Evolutionary conservation across 2,113 vertebrate genomes (phyloP).

Genomic region (Mesocricetus auratus): DNA sequence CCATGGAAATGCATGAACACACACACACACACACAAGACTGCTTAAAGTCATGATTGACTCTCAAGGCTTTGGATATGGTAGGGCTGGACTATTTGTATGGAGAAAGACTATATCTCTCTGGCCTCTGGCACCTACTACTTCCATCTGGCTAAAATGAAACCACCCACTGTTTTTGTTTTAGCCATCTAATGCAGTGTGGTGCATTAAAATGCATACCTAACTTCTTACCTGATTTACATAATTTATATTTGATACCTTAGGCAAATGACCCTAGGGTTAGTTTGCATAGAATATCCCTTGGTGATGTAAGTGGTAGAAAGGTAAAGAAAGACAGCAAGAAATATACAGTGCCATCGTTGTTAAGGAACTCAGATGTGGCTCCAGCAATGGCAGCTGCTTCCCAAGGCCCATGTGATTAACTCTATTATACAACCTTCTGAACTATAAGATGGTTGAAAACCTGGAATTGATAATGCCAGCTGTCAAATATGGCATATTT

Average conservation of each 20-base stretch:
- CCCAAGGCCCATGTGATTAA: neutral
- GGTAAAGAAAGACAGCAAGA: neutral
- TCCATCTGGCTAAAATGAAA: neutral
- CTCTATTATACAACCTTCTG: neutral
- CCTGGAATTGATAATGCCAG: neutral
- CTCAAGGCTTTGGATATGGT: neutral
- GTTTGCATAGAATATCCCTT: neutral
- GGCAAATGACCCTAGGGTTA: neutral
- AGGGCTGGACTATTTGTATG: neutral
- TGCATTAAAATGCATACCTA: neutral
- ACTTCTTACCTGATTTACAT: conserved; percentile 1
- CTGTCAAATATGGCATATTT: neutral
- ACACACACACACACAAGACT: neutral
- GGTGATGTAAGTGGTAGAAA: neutral
- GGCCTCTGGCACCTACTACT: neutral
- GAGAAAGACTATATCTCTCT: neutral
- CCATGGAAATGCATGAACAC: neutral
- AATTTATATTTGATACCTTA: neutral
- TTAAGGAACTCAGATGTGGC: neutral
- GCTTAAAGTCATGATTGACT: neutral
- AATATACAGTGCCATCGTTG: neutral
- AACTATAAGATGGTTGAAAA: neutral
- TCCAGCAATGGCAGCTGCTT: neutral
- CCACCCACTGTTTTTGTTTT: neutral
- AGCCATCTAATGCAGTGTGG: neutral